Conservation (phyloP, 2,113 vertebrate species). For the Burhinus oedicnemus region DNA sequence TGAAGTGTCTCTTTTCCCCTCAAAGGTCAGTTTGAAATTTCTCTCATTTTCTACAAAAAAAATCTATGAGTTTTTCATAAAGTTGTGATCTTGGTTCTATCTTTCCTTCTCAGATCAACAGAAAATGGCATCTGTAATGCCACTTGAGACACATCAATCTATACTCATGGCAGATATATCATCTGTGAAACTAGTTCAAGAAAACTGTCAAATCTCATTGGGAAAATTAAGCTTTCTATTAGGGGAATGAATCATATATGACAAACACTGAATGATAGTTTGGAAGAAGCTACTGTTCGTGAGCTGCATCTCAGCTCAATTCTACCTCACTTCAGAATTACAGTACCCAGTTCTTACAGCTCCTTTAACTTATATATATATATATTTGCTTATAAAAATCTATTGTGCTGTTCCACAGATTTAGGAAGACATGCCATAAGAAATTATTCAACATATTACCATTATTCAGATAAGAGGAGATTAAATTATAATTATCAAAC, state of each 20-base stretch:
- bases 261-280: slow-evolving; percentile 22
- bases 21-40: slow-evolving; percentile 35
- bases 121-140: not conserved
- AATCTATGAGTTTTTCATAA: slow-evolving; percentile 11
- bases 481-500: not conserved
- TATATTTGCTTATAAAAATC: not conserved
- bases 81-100: not conserved
- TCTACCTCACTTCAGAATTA: not conserved
- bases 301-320: not conserved
- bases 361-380: not conserved
- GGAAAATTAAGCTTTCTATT: slow-evolving; percentile 42
- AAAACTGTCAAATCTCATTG: slow-evolving; percentile 34
- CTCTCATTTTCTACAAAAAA: slow-evolving; percentile 15
- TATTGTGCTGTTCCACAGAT: not conserved
- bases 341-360: not conserved
- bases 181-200: slow-evolving; percentile 24
- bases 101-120: not conserved
- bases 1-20: not conserved
- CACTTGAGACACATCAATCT: slow-evolving; percentile 19
- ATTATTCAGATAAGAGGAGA: not conserved
- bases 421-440: not conserved
- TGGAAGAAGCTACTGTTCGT: not conserved
- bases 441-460: not conserved
- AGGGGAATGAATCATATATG: slow-evolving; percentile 34
- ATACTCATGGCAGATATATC: not conserved